These are phyloP conservation scores for Antechinus flavipes DNA, from an alignment of 2,113 vertebrate genomes.

Conservation along the genomic window DNA sequence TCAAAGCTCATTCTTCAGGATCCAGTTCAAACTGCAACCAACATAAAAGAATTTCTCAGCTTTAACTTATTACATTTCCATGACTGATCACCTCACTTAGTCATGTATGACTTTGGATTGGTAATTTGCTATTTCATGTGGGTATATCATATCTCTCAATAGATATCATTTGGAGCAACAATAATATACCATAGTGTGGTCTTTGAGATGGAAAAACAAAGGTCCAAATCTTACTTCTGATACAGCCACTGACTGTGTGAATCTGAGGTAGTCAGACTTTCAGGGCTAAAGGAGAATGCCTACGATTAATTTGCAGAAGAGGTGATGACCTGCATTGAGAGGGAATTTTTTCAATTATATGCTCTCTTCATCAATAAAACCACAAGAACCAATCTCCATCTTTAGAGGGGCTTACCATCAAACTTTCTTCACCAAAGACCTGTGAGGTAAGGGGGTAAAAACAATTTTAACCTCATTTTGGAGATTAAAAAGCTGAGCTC, in stretches of 20 bases:
- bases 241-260: background rate
- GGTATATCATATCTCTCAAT: background rate
- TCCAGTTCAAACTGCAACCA: background rate
- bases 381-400: background rate
- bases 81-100: background rate
- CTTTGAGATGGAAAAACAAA: background rate
- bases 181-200: background rate
- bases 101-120: background rate
- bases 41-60: background rate
- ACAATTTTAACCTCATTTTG: background rate
- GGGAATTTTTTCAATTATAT: background rate
- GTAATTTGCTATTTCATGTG: conserved; percentile 1
- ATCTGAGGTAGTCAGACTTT: background rate
- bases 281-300: background rate
- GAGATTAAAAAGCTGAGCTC: background rate
- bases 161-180: background rate
- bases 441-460: background rate
- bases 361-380: background rate
- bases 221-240: background rate
- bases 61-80: background rate
- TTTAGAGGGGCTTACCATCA: background rate
- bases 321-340: background rate
- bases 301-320: background rate
- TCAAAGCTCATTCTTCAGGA: background rate
- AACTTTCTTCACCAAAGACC: background rate